Evolutionary conservation across 2,888 invertebrate species (phyloP).

Genomic region (Arge pagana): DNA sequence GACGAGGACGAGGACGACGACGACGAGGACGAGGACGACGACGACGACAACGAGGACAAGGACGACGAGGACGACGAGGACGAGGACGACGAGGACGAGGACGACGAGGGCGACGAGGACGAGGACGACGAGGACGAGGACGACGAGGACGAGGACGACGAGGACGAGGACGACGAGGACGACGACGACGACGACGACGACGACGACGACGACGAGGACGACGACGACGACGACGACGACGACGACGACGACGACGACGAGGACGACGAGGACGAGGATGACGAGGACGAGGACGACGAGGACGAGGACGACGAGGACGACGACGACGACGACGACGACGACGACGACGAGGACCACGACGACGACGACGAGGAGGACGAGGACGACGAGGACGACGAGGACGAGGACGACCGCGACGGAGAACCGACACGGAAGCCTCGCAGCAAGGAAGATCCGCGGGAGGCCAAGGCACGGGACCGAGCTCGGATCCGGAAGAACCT

Average conservation of each 20-base stretch:
- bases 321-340: background rate
- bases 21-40: background rate
- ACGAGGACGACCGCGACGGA: conserved; percentile 7
- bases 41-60: no score
- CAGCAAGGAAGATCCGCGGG: no score
- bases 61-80: no score
- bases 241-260: background rate
- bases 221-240: background rate
- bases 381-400: conserved; percentile 2
- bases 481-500: no score
- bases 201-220: no score
- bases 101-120: no score
- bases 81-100: no score
- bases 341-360: background rate
- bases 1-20: background rate
- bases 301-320: background rate
- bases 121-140: background rate
- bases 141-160: background rate
- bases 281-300: no score
- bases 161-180: background rate
- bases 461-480: no score
- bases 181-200: background rate
- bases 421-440: no score
- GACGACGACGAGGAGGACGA: background rate
- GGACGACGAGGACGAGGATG: no score